phyloP scores from a whole-genome alignment of 1,140 invertebrate species.

The Andricus grossulariae region DNA sequence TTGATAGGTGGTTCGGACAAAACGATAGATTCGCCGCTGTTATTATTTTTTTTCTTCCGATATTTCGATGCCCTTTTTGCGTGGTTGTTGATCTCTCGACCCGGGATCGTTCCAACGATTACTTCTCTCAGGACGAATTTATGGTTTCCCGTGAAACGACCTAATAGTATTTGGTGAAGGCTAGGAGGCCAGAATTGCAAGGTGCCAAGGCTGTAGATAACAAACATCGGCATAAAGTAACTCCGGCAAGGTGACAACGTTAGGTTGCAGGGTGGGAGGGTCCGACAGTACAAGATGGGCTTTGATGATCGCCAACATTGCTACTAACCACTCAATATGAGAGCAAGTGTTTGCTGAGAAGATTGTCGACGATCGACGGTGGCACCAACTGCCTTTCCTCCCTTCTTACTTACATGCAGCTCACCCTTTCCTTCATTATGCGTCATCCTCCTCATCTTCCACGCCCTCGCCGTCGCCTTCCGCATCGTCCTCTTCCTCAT shows the following conservation, averaged over 20 bases:
- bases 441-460: slow-evolving; percentile 76
- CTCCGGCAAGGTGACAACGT: slow-evolving; percentile 68
- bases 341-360: slow-evolving; percentile 73
- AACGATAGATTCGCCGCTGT: slow-evolving; percentile 63
- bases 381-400: slow-evolving; percentile 65
- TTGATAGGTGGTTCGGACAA: slow-evolving; percentile 65
- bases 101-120: slow-evolving; percentile 15
- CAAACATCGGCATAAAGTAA: slow-evolving; percentile 68
- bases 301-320: slow-evolving; percentile 69
- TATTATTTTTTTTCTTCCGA: slow-evolving; percentile 8
- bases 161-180: slow-evolving; percentile 74
- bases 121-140: slow-evolving; percentile 56
- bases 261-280: slow-evolving; percentile 62
- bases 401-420: slow-evolving; percentile 71
- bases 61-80: slow-evolving; percentile 8
- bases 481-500: slow-evolving; percentile 78
- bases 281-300: slow-evolving; percentile 47
- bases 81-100: neutral
- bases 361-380: slow-evolving; percentile 68
- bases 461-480: slow-evolving; percentile 80
- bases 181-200: slow-evolving; percentile 72
- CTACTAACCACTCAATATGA: slow-evolving; percentile 76
- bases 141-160: slow-evolving; percentile 69
- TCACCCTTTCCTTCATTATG: slow-evolving; percentile 74
- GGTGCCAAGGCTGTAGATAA: slow-evolving; percentile 58